A percentile compares a stretch with the other conserved stretches of the same genome.
phyloP scores from a whole-genome alignment of 1,140 invertebrate genomes.

The Uloborus diversus region DNA sequence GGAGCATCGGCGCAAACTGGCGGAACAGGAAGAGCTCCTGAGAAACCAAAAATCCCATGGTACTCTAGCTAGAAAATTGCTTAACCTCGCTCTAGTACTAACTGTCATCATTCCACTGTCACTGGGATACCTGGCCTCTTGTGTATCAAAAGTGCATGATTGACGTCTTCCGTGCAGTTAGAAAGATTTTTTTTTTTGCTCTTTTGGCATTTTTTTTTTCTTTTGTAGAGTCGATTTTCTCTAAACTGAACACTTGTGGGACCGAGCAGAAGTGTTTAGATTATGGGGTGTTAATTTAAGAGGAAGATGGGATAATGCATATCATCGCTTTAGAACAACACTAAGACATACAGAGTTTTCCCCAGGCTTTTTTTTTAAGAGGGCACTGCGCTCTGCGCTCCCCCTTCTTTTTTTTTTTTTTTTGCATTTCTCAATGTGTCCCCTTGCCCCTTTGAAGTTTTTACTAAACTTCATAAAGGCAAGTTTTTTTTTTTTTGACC shows the following conservation, averaged over 20 bases:
- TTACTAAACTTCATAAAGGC: no score
- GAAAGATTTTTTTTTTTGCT: background rate
- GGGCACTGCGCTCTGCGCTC: no score
- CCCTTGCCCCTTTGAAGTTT: no score
- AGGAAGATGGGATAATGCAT: no score
- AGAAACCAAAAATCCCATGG: slow-evolving; percentile 38
- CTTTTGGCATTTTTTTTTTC: background rate
- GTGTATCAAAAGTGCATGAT: background rate
- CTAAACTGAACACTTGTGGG: background rate
- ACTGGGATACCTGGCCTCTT: slow-evolving; percentile 27
- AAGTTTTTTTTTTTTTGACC: no score
- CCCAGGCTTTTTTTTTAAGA: no score
- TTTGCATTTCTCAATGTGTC: no score
- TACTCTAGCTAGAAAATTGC: slow-evolving; percentile 28
- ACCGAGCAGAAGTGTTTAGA: no score
- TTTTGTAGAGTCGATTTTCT: background rate
- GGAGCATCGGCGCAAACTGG: slow-evolving; percentile 63
- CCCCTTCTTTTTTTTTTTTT: no score
- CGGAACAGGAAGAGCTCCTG: slow-evolving; percentile 31
- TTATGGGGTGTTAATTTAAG: no score
- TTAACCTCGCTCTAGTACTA: slow-evolving; percentile 28
- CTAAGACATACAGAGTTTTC: no score
- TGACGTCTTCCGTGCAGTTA: background rate
- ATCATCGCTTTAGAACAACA: no score
- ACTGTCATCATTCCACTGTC: slow-evolving; percentile 47